Percentiles rank a stretch among this genome's conserved stretches.
Conservation (phyloP, 2,888 invertebrate genomes). For the Zygogramma bicolorata region DNA sequence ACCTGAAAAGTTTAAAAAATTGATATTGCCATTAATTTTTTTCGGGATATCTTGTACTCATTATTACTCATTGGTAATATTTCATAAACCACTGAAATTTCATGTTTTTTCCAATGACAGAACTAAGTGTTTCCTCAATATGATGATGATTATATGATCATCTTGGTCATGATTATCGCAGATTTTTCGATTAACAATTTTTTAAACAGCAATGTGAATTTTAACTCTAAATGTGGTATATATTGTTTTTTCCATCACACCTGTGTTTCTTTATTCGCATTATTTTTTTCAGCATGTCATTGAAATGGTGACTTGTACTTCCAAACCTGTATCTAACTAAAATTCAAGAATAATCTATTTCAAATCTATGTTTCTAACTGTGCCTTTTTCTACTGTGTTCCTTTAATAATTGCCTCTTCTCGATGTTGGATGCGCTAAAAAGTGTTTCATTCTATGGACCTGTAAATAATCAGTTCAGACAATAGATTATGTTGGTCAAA, state of each 20-base stretch:
- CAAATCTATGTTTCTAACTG: constrained; percentile 44
- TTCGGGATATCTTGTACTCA: background rate
- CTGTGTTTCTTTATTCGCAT: constrained; percentile 33
- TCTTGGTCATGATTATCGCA: background rate
- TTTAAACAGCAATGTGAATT: constrained; percentile 24
- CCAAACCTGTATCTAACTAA: constrained; percentile 53
- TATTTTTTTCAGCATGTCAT: constrained; percentile 50
- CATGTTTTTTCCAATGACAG: background rate
- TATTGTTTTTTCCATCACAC: constrained; percentile 30
- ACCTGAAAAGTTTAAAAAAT: constrained; percentile 34
- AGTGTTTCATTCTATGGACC: background rate
- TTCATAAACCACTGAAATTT: background rate
- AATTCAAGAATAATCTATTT: constrained; percentile 29
- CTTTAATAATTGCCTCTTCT: constrained; percentile 25
- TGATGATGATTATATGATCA: background rate
- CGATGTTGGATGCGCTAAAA: constrained; percentile 43
- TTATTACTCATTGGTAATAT: background rate
- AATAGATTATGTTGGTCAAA: constrained; percentile 34
- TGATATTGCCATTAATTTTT: background rate
- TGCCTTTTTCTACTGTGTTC: constrained; percentile 31
- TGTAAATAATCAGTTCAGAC: constrained; percentile 27
- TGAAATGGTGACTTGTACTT: constrained; percentile 56
- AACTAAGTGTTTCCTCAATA: background rate
- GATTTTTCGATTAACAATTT: constrained; percentile 13
- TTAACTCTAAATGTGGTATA: constrained; percentile 29